These are phyloP conservation scores for Parnassius apollo DNA, from an alignment of 2,888 invertebrate genomes.

Conservation along the genomic window DNA sequence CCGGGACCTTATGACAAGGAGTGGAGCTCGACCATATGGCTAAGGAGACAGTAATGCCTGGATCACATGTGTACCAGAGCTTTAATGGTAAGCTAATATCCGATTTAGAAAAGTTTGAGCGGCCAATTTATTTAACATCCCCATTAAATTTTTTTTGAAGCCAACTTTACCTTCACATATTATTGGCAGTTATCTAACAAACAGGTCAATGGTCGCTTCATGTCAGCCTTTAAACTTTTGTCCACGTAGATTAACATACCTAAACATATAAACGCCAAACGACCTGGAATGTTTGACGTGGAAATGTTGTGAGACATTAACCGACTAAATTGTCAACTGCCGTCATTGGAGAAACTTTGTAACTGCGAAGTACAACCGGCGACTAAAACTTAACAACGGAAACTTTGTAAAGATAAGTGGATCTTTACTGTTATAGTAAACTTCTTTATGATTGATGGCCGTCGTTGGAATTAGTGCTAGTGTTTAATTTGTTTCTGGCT, in stretches of 20 bases:
- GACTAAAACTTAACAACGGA: conserved; percentile 24
- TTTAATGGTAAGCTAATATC: no score
- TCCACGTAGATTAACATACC: neutral
- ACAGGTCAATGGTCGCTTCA: no score
- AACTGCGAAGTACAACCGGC: conserved; percentile 25
- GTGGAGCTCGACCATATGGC: no score
- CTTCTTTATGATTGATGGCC: conserved; percentile 29
- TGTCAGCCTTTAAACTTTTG: no score
- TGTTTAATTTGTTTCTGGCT: conserved; percentile 14
- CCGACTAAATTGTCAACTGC: conserved; percentile 30
- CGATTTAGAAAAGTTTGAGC: no score
- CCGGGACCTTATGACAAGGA: no score
- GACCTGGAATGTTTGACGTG: conserved; percentile 32
- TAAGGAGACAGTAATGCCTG: no score
- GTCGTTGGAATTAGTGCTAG: conserved; percentile 7
- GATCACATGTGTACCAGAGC: no score
- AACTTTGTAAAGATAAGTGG: conserved; percentile 32
- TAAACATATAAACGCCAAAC: conserved; percentile 2
- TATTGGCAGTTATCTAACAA: no score
- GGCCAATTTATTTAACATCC: no score
- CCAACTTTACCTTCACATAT: no score
- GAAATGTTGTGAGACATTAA: conserved; percentile 31
- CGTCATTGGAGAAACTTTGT: conserved; percentile 30
- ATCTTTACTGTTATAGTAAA: conserved; percentile 25
- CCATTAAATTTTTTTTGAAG: no score